phyloP scores from a whole-genome alignment of 2,113 vertebrate genomes.

The Cyanistes caeruleus region DNA sequence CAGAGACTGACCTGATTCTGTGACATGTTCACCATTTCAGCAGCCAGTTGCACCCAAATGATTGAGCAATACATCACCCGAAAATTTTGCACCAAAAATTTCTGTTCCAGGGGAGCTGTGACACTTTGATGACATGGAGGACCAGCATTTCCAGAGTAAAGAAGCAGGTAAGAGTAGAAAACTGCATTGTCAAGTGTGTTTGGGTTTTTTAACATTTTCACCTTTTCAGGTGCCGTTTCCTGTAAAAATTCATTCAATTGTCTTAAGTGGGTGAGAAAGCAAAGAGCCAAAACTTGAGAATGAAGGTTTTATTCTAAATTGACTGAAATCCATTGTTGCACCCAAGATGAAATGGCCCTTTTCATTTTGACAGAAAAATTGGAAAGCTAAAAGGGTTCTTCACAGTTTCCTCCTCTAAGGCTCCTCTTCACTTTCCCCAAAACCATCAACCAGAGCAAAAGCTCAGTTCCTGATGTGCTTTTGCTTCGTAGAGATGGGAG shows the following conservation, averaged over 20 bases:
- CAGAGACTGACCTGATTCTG: neutral
- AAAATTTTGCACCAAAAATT: neutral
- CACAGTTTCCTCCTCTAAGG: neutral
- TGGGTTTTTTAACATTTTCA: neutral
- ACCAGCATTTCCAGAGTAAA: neutral
- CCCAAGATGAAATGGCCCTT: neutral
- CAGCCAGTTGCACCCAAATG: neutral
- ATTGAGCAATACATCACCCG: neutral
- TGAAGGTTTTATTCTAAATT: neutral
- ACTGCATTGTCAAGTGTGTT: neutral
- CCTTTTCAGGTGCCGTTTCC: neutral
- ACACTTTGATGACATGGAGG: neutral
- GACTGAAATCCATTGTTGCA: neutral
- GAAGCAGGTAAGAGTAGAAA: neutral
- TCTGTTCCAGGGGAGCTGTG: neutral
- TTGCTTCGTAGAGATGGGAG: neutral
- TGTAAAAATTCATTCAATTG: neutral
- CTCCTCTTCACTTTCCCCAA: neutral
- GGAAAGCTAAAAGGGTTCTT: neutral
- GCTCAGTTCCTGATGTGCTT: fast-evolving
- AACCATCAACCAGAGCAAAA: neutral
- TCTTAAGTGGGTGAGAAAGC: neutral
- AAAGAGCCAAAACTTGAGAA: neutral
- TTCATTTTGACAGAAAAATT: neutral
- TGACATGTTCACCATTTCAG: neutral